Conservation (phyloP, 2,113 vertebrate species). For the Coptodon rendalli region DNA sequence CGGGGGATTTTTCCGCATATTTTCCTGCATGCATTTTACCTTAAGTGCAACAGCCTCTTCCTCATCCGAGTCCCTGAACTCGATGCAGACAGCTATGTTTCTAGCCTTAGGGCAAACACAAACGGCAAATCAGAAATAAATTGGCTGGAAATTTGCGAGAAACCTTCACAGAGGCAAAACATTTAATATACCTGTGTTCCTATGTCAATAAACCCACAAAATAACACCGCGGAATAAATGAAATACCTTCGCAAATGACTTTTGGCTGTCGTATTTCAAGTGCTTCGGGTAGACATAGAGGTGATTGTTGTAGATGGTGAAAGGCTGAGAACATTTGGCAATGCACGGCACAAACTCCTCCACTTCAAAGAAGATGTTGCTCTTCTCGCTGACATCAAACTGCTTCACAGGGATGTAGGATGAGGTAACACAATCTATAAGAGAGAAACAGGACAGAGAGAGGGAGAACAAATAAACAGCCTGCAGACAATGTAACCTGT, state of each 20-base stretch:
- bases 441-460: conserved; percentile 19
- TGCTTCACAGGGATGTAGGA: conserved; percentile 96
- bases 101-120: conserved; percentile 78
- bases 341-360: conserved; percentile 96
- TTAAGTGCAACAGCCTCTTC: conserved; percentile 89
- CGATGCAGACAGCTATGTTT: conserved; percentile 93
- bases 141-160: background rate
- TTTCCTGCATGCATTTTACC: conserved; percentile 60
- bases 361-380: conserved; percentile 83
- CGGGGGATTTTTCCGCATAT: background rate
- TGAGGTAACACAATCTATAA: conserved; percentile 90
- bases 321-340: conserved; percentile 92
- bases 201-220: background rate
- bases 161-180: background rate
- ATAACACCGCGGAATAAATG: background rate
- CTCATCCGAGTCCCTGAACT: conserved; percentile 95
- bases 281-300: conserved; percentile 93
- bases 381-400: conserved; percentile 80
- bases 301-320: conserved; percentile 96
- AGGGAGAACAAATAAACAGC: conserved; percentile 24
- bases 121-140: background rate
- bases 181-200: background rate
- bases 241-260: conserved; percentile 91
- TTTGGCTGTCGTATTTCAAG: conserved; percentile 96
- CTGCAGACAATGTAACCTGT: background rate